Evolutionary conservation across 2,888 invertebrate genomes (phyloP), one percentile per base, ranked within the genome.

Genomic region (Portevinia maculata): DNA sequence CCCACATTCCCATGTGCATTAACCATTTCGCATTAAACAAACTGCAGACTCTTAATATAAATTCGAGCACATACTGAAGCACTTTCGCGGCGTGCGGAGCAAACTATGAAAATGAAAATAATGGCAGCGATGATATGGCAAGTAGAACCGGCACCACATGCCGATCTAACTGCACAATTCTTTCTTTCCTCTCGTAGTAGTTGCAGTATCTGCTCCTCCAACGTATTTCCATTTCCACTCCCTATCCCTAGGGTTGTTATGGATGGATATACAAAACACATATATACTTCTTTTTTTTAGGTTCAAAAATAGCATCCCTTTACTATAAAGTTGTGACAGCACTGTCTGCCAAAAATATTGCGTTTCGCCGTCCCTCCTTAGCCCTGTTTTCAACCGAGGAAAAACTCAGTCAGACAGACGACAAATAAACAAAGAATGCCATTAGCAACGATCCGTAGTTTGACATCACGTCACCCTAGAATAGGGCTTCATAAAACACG

Each of bases 71-170:
- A 48, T 64, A 30, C 46, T 15, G 53, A 32, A 53, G 46, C 59
- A 65, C 53, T 53, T 52, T 50, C 30, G 48, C 19, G 39, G 24
- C 21, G 17, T 19, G n/a, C 44, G 11, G 28, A 34, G 46, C 8
- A 39, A 70, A 55, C 73, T 79, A 62, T 60, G 65, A 60, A 81
- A 81, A 81, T 34, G 30, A 81, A 79, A 70, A 76, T 75, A 81
- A 81, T 81, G 81, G 50, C 74, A 69, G 74, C 52, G 79, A 75
- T 76, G 70, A 81, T 76, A 76, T 76, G 81, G 76, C 70, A 76
- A 62, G 76, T 28, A 65, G 65, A 65, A 30, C 65, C 65, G 65
- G 59, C 70, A 81, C 59, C 70, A 46, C 70, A 76, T 65, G 70
- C 65, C 76, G 44, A 71, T 55, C 17, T 44, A 21, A 41, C 62